phyloP scores from a whole-genome alignment of 2,113 vertebrate genomes.

The Callipepla californica region DNA sequence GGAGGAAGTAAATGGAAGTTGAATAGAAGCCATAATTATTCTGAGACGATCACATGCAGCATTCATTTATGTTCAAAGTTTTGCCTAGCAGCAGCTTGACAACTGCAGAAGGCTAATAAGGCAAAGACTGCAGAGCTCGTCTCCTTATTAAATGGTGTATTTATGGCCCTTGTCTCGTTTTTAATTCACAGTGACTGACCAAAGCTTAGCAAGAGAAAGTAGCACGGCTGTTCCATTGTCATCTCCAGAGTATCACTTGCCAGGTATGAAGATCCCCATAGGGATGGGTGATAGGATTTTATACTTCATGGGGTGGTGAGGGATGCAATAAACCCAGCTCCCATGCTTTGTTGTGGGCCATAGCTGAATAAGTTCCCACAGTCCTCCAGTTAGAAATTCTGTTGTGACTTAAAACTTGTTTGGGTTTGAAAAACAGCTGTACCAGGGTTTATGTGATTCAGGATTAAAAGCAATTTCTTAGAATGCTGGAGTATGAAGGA shows the following conservation, averaged over 20 bases:
- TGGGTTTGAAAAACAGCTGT: background rate
- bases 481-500: background rate
- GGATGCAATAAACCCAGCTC: background rate
- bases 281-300: background rate
- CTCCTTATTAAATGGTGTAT: background rate
- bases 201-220: background rate
- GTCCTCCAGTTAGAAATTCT: background rate
- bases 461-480: background rate
- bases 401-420: background rate
- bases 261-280: background rate
- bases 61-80: constrained; percentile 9
- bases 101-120: background rate
- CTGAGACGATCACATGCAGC: background rate
- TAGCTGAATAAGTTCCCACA: background rate
- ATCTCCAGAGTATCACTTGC: background rate
- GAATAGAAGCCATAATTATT: background rate
- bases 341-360: accelerated
- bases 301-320: accelerated
- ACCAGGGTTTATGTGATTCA: background rate
- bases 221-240: accelerated
- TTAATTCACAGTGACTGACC: background rate
- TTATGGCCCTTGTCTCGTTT: background rate
- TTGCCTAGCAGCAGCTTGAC: constrained; percentile 10
- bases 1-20: background rate
- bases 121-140: background rate